phyloP scores from a whole-genome alignment of 2,888 invertebrate species.

The Ptycholaimellus sp. region DNA sequence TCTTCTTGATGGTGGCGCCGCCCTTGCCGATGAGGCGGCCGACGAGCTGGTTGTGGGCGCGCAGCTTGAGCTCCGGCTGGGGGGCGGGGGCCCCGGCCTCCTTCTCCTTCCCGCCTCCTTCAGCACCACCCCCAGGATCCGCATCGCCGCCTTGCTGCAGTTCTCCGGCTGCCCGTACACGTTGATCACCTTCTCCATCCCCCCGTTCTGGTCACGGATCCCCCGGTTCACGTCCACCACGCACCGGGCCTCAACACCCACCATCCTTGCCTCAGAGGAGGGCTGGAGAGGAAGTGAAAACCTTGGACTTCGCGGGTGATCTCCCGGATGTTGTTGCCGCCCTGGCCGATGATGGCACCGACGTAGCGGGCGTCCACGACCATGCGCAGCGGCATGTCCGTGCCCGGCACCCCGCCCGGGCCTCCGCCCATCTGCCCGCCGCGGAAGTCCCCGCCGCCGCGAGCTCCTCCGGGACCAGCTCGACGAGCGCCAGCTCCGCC shows the following conservation, averaged over 20 bases:
- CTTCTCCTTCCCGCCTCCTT: slow-evolving; percentile 46
- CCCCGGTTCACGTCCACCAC: slow-evolving; percentile 13
- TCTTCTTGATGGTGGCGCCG: slow-evolving; percentile 84
- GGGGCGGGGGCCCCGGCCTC: slow-evolving; percentile 38
- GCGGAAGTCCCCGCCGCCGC: too few relatives aligned
- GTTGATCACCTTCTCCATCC: slow-evolving; percentile 49
- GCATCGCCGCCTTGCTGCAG: slow-evolving; percentile 87
- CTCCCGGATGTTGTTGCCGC: slow-evolving; percentile 82
- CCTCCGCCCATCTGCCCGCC: too few relatives aligned
- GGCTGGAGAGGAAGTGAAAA: too few relatives aligned
- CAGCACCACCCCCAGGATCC: slow-evolving; percentile 88
- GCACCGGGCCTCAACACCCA: too few relatives aligned
- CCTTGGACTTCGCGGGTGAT: too few relatives aligned
- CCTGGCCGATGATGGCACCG: slow-evolving; percentile 89
- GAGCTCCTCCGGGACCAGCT: too few relatives aligned
- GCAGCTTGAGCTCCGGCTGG: slow-evolving; percentile 60
- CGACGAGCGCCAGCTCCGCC: too few relatives aligned
- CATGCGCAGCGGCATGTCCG: slow-evolving; percentile 29
- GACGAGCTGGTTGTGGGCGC: slow-evolving; percentile 88
- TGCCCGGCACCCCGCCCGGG: too few relatives aligned
- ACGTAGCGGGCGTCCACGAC: slow-evolving; percentile 31
- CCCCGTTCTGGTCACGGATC: slow-evolving; percentile 10
- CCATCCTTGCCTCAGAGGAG: too few relatives aligned
- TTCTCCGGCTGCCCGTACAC: slow-evolving; percentile 92
- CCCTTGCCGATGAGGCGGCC: slow-evolving; percentile 91